A percentile compares a stretch with the other conserved stretches of the same genome.
Conservation (phyloP, 2,888 invertebrate genomes). For the Drosophila nigricruria region DNA sequence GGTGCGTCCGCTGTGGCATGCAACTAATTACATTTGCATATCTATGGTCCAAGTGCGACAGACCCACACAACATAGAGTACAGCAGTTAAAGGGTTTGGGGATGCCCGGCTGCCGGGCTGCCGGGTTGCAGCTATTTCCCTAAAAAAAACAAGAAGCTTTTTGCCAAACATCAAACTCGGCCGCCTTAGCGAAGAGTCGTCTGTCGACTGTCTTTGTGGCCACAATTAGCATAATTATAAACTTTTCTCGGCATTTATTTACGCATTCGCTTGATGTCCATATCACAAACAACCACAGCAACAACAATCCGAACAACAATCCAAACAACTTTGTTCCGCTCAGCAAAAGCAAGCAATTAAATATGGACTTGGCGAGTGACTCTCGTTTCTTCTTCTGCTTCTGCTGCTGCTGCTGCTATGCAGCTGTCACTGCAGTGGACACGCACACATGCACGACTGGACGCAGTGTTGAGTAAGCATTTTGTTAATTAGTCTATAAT, state of each 20-base stretch:
- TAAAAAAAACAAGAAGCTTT: constrained; percentile 30
- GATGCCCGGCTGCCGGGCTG: not conserved
- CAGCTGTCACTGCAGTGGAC: constrained; percentile 43
- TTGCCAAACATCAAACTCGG: constrained; percentile 54
- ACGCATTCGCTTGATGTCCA: constrained; percentile 60
- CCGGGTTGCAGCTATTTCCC: constrained; percentile 18
- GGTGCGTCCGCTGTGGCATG: constrained; percentile 73
- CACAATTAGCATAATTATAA: constrained; percentile 83
- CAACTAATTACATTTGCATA: constrained; percentile 85
- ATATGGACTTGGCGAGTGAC: constrained; percentile 63
- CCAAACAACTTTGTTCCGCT: constrained; percentile 51
- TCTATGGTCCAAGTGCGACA: constrained; percentile 67
- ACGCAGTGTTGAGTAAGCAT: constrained; percentile 54
- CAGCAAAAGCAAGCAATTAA: constrained; percentile 64
- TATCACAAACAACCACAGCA: constrained; percentile 47
- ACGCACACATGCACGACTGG: constrained; percentile 71
- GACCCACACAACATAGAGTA: not conserved
- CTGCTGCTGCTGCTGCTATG: constrained; percentile 22
- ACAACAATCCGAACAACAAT: constrained; percentile 10
- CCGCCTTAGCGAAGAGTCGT: constrained; percentile 13
- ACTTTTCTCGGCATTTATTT: constrained; percentile 66
- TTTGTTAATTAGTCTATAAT: constrained; percentile 78
- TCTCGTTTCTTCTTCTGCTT: not conserved
- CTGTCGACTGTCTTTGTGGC: constrained; percentile 44
- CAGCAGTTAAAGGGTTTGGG: not conserved